A percentile compares a stretch with the other conserved stretches of the same genome.
Conservation (phyloP, 2,113 vertebrate genomes). For the Tenrec ecaudatus region DNA sequence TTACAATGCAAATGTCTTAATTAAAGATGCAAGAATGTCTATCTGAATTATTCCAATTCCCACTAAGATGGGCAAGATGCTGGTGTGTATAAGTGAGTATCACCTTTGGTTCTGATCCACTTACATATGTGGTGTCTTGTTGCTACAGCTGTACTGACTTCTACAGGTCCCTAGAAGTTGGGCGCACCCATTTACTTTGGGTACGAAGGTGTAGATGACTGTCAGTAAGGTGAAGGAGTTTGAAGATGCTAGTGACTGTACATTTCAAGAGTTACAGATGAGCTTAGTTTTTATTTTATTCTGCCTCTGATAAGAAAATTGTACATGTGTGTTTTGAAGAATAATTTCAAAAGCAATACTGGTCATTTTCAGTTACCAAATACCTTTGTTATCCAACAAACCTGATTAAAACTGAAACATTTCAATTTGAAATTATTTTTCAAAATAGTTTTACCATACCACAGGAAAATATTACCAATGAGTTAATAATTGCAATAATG, state of each 20-base stretch:
- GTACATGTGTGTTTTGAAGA: conserved; percentile 11
- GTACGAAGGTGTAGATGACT: not conserved
- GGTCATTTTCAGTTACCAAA: not conserved
- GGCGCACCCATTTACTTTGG: conserved; percentile 79
- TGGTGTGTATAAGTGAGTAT: conserved; percentile 14
- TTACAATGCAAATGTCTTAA: conserved; percentile 47
- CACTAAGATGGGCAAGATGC: not conserved
- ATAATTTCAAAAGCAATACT: conserved; percentile 60
- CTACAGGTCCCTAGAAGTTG: conserved; percentile 89
- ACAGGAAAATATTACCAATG: not conserved
- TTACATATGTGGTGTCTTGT: conserved; percentile 79
- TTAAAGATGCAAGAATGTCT: not conserved
- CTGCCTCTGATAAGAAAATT: not conserved
- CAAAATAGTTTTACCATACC: not conserved
- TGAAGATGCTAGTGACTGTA: not conserved
- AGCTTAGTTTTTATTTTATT: conserved; percentile 17
- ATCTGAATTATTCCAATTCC: not conserved
- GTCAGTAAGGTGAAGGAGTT: not conserved
- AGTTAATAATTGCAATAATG: conserved; percentile 32
- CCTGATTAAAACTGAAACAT: conserved; percentile 7
- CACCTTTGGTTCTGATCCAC: conserved; percentile 69
- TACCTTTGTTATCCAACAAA: conserved; percentile 13
- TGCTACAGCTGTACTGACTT: conserved; percentile 93
- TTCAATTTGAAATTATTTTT: not conserved
- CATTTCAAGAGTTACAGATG: not conserved